These are phyloP conservation scores for Chiroxiphia lanceolata DNA, from an alignment of 2,797 vertebrate genomes.

Conservation along the genomic window DNA sequence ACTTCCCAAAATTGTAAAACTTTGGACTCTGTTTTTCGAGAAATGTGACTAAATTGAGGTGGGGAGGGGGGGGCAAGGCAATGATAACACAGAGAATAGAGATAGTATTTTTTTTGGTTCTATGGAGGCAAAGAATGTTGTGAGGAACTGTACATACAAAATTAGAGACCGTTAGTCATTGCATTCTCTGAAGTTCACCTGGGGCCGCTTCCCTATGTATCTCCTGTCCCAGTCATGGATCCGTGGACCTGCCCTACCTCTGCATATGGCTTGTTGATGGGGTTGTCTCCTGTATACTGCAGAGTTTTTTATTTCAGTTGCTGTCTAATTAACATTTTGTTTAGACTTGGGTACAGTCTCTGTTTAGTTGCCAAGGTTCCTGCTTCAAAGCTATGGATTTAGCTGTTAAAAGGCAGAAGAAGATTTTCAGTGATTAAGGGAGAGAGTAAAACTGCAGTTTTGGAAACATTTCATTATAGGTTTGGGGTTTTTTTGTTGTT, in stretches of 20 bases:
- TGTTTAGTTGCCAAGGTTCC: neutral
- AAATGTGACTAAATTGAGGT: neutral
- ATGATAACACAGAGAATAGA: neutral
- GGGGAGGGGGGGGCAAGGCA: neutral
- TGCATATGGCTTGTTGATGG: neutral
- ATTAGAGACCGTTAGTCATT: neutral
- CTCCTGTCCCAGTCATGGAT: neutral
- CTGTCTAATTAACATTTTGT: neutral
- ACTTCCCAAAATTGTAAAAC: neutral
- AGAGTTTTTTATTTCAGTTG: neutral
- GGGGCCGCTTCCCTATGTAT: neutral
- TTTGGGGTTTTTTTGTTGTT: neutral
- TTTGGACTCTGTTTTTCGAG: neutral
- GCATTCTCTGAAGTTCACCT: neutral
- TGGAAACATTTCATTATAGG: neutral
- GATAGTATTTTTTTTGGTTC: neutral
- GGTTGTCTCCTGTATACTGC: neutral
- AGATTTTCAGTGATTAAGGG: neutral
- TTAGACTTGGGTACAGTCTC: neutral
- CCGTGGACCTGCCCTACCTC: neutral
- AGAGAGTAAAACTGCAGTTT: neutral
- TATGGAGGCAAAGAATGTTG: neutral
- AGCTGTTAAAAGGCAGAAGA: neutral
- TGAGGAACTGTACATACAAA: neutral
- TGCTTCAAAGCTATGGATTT: neutral